Evolutionary conservation across 2,888 invertebrate species (phyloP).

Genomic region (Eubasilissa splendida): DNA sequence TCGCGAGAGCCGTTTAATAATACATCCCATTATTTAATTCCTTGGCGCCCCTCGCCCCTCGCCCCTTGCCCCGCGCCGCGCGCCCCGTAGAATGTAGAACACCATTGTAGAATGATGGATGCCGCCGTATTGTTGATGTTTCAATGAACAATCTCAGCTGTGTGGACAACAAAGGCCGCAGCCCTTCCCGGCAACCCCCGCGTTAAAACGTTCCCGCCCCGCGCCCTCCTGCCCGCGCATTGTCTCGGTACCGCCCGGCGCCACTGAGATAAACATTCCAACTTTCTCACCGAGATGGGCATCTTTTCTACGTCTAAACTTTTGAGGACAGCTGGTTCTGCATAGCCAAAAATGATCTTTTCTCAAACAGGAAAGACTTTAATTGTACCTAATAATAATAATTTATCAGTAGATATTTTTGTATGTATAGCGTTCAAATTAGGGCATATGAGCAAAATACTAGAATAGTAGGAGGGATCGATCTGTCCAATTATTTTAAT

Average conservation of each 20-base stretch:
- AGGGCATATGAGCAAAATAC: too few relatives aligned
- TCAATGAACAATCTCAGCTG: conserved; percentile 39
- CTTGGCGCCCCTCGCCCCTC: neutral
- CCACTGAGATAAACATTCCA: conserved; percentile 1
- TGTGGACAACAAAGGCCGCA: conserved; percentile 34
- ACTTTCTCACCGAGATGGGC: conserved; percentile 9
- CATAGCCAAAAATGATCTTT: too few relatives aligned
- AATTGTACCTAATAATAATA: too few relatives aligned
- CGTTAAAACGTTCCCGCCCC: conserved; percentile 14
- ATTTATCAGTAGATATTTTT: too few relatives aligned
- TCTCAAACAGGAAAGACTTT: too few relatives aligned
- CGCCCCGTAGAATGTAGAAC: neutral
- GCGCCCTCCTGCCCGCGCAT: neutral
- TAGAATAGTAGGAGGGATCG: too few relatives aligned
- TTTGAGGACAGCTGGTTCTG: too few relatives aligned
- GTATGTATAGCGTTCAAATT: too few relatives aligned
- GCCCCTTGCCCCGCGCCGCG: neutral
- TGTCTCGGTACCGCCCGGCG: neutral
- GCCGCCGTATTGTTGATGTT: conserved; percentile 39
- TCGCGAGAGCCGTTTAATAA: conserved; percentile 7
- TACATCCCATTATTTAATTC: conserved; percentile 9
- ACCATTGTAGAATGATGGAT: conserved; percentile 37
- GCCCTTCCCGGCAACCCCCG: conserved; percentile 4
- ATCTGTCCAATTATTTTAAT: too few relatives aligned
- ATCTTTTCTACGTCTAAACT: neutral